Percentiles rank a stretch among this genome's conserved stretches.
These are phyloP conservation scores for Conops quadrifasciatus DNA, from an alignment of 2,888 invertebrate species.

Conservation along the genomic window DNA sequence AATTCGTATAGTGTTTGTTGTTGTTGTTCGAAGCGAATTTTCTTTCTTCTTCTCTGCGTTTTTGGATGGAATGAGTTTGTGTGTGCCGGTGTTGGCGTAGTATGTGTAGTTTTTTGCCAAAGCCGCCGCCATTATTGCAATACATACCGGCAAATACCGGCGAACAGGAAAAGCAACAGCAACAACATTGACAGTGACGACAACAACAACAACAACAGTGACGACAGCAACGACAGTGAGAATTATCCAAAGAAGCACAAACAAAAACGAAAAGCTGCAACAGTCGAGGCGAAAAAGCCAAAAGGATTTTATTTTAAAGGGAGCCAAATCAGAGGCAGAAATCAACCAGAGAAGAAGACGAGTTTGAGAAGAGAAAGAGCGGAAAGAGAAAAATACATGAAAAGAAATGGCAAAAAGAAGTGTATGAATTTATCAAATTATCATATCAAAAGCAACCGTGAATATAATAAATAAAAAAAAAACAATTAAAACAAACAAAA, in stretches of 20 bases:
- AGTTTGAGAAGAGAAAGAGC: neutral
- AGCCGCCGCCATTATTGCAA: conserved; percentile 11
- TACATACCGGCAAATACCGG: neutral
- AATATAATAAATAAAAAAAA: neutral
- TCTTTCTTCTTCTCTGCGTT: neutral
- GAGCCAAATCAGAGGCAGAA: neutral
- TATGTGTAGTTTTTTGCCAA: conserved; percentile 14
- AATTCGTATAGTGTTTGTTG: neutral
- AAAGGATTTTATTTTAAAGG: conserved; percentile 9
- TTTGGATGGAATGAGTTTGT: neutral
- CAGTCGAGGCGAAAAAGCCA: conserved; percentile 13
- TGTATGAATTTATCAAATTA: neutral
- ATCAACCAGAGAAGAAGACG: neutral
- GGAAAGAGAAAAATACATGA: neutral
- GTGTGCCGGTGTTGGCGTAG: conserved; percentile 19
- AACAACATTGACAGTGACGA: neutral
- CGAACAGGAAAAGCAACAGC: neutral
- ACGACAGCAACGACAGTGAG: conserved; percentile 26
- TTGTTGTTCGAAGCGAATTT: conserved; percentile 8
- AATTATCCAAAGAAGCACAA: conserved; percentile 2
- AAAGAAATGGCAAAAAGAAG: neutral
- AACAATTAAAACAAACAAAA: neutral
- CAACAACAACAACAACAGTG: neutral
- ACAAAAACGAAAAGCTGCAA: conserved; percentile 30
- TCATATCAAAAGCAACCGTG: no score